These are phyloP conservation scores for Pygoscelis adeliae DNA, from an alignment of 2,113 vertebrate species.

Conservation along the genomic window DNA sequence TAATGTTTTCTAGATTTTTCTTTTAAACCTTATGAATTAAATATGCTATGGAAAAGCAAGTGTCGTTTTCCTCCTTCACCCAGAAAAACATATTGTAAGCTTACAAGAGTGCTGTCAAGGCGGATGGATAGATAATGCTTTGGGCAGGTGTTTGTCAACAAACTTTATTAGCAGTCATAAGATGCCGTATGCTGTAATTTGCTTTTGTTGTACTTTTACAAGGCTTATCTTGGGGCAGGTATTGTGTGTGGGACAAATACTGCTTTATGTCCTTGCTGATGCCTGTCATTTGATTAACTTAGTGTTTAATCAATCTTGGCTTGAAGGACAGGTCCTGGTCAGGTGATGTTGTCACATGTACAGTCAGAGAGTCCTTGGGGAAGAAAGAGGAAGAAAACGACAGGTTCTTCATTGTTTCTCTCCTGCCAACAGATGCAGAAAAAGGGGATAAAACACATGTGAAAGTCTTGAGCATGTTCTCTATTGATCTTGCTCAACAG, in stretches of 20 bases:
- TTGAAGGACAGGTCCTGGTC: not conserved
- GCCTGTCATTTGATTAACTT: not conserved
- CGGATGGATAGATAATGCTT: not conserved
- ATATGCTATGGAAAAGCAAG: not conserved
- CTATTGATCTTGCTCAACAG: not conserved
- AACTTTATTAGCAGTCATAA: not conserved
- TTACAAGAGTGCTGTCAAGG: not conserved
- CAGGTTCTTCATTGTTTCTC: not conserved
- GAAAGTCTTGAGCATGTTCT: not conserved
- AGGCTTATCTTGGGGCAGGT: not conserved
- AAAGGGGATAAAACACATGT: not conserved
- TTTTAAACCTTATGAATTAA: not conserved
- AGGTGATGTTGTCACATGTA: not conserved
- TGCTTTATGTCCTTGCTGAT: not conserved
- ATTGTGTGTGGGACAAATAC: not conserved
- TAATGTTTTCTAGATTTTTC: not conserved
- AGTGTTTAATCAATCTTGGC: not conserved
- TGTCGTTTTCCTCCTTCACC: not conserved
- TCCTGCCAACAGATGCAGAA: not conserved
- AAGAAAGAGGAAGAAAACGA: not conserved
- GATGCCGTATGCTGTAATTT: not conserved
- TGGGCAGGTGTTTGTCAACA: not conserved
- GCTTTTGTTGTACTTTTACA: not conserved
- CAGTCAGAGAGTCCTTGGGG: not conserved
- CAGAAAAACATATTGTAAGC: not conserved